These are phyloP conservation scores for Anoura caudifer DNA, from an alignment of 2,113 vertebrate genomes.

Conservation along the genomic window DNA sequence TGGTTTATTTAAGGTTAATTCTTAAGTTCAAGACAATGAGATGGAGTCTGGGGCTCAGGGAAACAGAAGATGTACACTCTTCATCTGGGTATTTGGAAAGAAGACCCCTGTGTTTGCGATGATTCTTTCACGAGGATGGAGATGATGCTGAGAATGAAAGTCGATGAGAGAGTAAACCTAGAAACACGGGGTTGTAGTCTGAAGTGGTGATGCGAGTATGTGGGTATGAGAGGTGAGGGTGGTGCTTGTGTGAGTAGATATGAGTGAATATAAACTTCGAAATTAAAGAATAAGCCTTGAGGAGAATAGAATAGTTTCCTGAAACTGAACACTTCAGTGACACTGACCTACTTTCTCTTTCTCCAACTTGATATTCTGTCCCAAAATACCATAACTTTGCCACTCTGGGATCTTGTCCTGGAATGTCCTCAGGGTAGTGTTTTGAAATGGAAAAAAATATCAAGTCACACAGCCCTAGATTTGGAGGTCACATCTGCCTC, in stretches of 20 bases:
- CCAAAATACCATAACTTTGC: background rate
- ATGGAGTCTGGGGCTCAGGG: background rate
- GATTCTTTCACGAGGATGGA: background rate
- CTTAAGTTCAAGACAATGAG: background rate
- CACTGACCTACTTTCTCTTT: background rate
- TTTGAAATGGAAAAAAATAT: background rate
- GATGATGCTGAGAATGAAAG: background rate
- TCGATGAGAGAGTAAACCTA: background rate
- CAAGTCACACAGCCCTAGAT: background rate
- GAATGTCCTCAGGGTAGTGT: background rate
- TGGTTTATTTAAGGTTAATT: conserved; percentile 26
- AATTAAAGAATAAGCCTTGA: background rate
- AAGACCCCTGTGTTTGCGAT: background rate
- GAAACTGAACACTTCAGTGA: background rate
- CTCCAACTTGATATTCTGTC: background rate
- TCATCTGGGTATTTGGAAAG: background rate
- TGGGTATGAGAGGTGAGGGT: background rate
- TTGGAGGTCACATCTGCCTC: background rate
- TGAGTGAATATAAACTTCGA: background rate
- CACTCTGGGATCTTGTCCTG: background rate
- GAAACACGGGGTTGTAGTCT: background rate
- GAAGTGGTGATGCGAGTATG: background rate
- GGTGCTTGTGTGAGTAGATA: background rate
- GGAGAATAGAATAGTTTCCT: background rate
- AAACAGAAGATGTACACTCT: background rate